A percentile compares a stretch with the other conserved stretches of the same genome.
phyloP scores from a whole-genome alignment of 2,888 invertebrate species.

The Argynnis bischoffii region DNA sequence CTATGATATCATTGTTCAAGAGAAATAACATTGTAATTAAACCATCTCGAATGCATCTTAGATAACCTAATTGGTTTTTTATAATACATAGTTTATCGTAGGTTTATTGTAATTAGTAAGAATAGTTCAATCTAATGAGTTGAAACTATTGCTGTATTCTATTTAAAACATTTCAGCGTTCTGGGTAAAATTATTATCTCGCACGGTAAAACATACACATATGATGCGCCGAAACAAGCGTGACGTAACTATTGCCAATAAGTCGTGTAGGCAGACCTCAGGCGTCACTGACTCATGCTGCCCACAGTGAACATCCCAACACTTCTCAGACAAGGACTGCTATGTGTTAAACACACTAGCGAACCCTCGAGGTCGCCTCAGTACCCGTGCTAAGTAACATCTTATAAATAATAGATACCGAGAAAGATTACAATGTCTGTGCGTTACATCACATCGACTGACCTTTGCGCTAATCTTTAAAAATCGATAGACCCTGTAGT shows the following conservation, averaged over 20 bases:
- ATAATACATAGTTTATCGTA: not conserved
- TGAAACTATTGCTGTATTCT: too few species aligned
- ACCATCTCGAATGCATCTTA: not conserved
- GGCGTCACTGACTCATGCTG: constrained; percentile 22
- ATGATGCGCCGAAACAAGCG: not conserved
- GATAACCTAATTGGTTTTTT: not conserved
- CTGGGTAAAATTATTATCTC: not conserved
- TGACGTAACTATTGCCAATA: constrained; percentile 15
- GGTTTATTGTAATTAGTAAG: not conserved
- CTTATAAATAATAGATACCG: not conserved
- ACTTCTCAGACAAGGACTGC: constrained; percentile 3
- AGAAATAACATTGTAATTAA: not conserved
- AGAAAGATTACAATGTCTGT: not conserved
- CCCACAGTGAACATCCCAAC: constrained; percentile 14
- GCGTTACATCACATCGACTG: constrained; percentile 4
- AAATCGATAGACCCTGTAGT: not conserved
- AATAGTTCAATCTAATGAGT: not conserved
- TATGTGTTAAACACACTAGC: not conserved
- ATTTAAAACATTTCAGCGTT: too few species aligned
- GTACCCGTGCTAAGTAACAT: constrained; percentile 1
- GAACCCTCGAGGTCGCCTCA: not conserved
- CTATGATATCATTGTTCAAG: constrained; percentile 10
- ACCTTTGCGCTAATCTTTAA: not conserved
- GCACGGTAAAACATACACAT: not conserved
- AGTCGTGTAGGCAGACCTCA: constrained; percentile 10